Percentiles rank a stretch among this genome's conserved stretches.
Conservation (phyloP, 2,113 vertebrate species). For the Ciconia boyciana region DNA sequence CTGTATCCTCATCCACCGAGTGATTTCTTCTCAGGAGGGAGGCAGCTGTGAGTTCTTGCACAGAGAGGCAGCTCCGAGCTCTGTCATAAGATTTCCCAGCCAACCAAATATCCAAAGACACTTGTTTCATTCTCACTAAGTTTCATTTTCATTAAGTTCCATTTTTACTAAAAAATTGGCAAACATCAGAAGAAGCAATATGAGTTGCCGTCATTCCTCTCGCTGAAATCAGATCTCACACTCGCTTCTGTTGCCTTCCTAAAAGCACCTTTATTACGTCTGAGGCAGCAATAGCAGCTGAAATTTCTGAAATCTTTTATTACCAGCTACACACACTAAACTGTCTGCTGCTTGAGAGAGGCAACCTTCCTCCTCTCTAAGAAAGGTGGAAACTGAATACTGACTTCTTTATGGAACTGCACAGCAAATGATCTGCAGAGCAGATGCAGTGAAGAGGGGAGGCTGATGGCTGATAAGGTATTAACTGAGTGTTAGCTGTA, state of each 20-base stretch:
- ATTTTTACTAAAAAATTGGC: not conserved
- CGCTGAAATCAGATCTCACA: fast-evolving
- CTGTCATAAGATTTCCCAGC: not conserved
- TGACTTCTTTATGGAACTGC: not conserved
- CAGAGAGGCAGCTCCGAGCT: not conserved
- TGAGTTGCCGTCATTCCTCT: not conserved
- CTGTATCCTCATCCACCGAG: not conserved
- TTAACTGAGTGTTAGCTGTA: not conserved
- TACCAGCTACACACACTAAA: not conserved
- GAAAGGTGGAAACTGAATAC: not conserved
- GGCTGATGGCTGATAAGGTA: no score
- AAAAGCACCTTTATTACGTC: not conserved
- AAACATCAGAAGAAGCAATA: not conserved
- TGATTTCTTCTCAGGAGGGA: not conserved
- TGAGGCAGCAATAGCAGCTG: not conserved
- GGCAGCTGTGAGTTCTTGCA: not conserved
- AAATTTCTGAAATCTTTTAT: not conserved
- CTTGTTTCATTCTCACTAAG: not conserved
- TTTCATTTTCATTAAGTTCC: not conserved
- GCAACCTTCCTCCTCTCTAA: not conserved
- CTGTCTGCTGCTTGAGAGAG: not conserved
- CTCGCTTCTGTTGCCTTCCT: not conserved
- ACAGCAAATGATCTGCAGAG: not conserved
- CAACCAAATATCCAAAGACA: not conserved
- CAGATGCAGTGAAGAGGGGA: not conserved